A percentile compares a stretch with the other conserved stretches of the same genome.
phyloP scores from a whole-genome alignment of 2,113 vertebrate genomes.

The Brienomyrus brachyistius region DNA sequence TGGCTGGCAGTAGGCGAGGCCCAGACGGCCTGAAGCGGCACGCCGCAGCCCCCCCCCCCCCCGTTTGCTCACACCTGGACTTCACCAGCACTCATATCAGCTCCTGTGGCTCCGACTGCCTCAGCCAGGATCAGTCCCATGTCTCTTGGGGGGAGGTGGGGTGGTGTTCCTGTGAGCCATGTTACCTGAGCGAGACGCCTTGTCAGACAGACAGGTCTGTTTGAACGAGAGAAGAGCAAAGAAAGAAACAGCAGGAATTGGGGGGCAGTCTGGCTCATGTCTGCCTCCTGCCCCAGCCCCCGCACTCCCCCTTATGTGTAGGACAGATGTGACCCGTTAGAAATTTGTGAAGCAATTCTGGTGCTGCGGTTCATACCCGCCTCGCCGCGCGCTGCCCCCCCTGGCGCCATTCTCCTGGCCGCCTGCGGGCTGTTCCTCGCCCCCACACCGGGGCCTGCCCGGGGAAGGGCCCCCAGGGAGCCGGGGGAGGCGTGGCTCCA shows the following conservation, averaged over 20 bases:
- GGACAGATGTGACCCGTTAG: slow-evolving; percentile 98
- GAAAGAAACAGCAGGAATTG: slow-evolving; percentile 7
- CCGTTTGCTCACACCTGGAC: neutral
- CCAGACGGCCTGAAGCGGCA: neutral
- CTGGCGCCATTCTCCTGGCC: slow-evolving; percentile 91
- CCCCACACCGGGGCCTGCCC: slow-evolving; percentile 71
- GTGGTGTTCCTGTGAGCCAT: slow-evolving; percentile 40
- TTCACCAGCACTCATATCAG: neutral
- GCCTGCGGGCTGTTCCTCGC: slow-evolving; percentile 95
- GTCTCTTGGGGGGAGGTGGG: neutral
- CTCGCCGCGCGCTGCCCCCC: slow-evolving; percentile 88
- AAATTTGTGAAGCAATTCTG: slow-evolving; percentile 98
- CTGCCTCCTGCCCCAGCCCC: slow-evolving; percentile 6
- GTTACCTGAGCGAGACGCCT: slow-evolving; percentile 55
- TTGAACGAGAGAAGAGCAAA: slow-evolving; percentile 21
- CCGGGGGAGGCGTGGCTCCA: slow-evolving; percentile 77
- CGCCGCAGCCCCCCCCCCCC: neutral
- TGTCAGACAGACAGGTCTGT: slow-evolving; percentile 50
- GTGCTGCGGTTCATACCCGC: slow-evolving; percentile 97
- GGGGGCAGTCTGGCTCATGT: slow-evolving; percentile 12
- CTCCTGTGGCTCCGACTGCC: neutral
- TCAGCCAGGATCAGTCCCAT: neutral
- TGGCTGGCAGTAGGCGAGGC: neutral
- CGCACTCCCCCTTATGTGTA: slow-evolving; percentile 72
- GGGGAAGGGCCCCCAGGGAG: slow-evolving; percentile 74